A percentile compares a stretch with the other conserved stretches of the same genome.
phyloP scores from a whole-genome alignment of 2,113 vertebrate species.

The Mus spicilegus region DNA sequence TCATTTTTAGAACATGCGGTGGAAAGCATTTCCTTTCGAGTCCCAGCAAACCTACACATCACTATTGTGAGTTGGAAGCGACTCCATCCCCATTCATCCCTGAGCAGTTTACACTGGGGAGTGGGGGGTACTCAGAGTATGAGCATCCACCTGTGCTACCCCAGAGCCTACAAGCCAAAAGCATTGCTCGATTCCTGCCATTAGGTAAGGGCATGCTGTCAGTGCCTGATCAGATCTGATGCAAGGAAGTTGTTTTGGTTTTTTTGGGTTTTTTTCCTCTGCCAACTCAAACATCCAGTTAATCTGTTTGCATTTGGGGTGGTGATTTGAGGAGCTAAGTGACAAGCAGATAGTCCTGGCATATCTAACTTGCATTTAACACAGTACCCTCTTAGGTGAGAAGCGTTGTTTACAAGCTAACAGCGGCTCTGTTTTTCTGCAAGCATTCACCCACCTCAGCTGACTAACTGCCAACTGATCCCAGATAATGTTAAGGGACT shows the following conservation, averaged over 20 bases:
- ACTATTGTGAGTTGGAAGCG: not conserved
- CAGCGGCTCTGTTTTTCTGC: not conserved
- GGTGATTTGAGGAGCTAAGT: not conserved
- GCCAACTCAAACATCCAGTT: constrained; percentile 37
- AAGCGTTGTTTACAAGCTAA: not conserved
- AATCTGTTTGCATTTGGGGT: constrained; percentile 40
- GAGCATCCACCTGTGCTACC: not conserved
- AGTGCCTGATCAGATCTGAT: not conserved
- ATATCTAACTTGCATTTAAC: not conserved
- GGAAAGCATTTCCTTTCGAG: constrained; percentile 39
- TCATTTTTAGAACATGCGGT: constrained; percentile 39
- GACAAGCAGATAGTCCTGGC: not conserved
- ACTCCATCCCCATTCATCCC: not conserved
- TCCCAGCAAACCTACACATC: not conserved
- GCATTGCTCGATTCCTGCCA: not conserved
- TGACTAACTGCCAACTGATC: not conserved
- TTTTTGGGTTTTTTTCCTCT: not conserved
- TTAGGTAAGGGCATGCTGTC: not conserved
- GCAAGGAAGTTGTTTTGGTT: not conserved
- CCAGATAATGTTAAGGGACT: not conserved
- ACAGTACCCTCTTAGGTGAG: not conserved
- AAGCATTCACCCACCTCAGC: not conserved
- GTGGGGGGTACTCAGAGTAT: not conserved
- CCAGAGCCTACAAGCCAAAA: not conserved
- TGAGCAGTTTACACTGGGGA: not conserved